A percentile compares a stretch with the other conserved stretches of the same genome.
Evolutionary conservation across 2,113 vertebrate genomes (phyloP).

Genomic region (Elaphurus davidianus): DNA sequence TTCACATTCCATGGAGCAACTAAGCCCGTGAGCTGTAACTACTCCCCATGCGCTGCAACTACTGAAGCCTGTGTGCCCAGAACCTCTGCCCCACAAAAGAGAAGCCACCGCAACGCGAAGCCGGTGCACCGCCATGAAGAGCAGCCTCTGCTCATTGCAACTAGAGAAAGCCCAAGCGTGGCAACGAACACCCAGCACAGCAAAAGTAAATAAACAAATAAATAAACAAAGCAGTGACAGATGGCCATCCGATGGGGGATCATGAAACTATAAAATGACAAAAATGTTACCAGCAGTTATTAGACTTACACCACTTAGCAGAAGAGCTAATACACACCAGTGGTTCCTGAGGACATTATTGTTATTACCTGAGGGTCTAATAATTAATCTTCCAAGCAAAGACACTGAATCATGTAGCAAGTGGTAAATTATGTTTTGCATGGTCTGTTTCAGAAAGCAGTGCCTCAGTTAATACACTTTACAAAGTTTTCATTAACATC

Average conservation of each 20-base stretch:
- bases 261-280: slow-evolving; percentile 18
- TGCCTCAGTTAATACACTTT: neutral
- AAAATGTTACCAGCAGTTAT: slow-evolving; percentile 14
- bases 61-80: neutral
- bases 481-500: neutral
- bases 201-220: neutral
- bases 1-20: neutral
- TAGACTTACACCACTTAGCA: slow-evolving; percentile 13
- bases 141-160: neutral
- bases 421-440: neutral
- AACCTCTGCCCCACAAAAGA: neutral
- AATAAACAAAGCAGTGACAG: neutral
- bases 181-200: neutral
- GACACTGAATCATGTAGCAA: neutral
- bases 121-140: fast-evolving
- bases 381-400: slow-evolving; percentile 39
- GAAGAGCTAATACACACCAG: neutral
- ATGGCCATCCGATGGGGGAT: neutral
- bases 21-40: fast-evolving
- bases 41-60: fast-evolving
- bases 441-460: slow-evolving; percentile 12
- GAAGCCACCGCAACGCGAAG: neutral
- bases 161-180: neutral
- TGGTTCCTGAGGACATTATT: neutral
- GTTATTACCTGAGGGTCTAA: neutral